Evolutionary conservation across 2,888 invertebrate species (phyloP).

Genomic region (Acanthosoma haemorrhoidale): DNA sequence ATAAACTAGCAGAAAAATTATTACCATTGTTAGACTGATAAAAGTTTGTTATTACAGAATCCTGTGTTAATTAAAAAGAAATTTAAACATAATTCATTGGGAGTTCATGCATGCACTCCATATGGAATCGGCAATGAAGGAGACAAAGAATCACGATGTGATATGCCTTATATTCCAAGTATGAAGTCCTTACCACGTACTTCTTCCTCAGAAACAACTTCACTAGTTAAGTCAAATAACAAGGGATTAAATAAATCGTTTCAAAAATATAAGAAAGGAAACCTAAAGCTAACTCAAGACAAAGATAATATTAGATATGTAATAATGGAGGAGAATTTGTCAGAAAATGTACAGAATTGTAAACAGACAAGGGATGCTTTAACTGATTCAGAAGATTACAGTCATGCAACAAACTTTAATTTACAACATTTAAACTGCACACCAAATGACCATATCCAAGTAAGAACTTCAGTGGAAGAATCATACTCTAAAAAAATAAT

Average conservation of each 20-base stretch:
- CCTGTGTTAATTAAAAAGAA: background rate
- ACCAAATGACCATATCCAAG: background rate
- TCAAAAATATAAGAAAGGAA: background rate
- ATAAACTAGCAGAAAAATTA: too few species aligned
- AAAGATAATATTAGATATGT: background rate
- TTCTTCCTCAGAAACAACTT: conserved; percentile 7
- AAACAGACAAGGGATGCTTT: background rate
- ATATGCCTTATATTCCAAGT: conserved; percentile 14
- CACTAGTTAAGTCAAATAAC: background rate
- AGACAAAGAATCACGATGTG: background rate
- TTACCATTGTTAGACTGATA: background rate
- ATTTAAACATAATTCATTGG: background rate
- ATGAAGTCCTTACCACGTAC: conserved; percentile 18
- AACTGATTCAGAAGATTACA: background rate
- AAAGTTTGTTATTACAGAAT: conserved; percentile 6
- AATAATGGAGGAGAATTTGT: background rate
- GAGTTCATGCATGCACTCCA: background rate
- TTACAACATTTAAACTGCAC: too few species aligned
- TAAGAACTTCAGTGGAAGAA: background rate
- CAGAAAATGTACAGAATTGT: background rate
- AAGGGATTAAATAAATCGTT: background rate
- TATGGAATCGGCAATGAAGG: background rate
- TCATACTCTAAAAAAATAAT: background rate
- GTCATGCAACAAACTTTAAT: background rate
- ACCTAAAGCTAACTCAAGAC: background rate